Conservation (phyloP, 2,113 vertebrate genomes). For the Cynoglossus semilaevis region DNA sequence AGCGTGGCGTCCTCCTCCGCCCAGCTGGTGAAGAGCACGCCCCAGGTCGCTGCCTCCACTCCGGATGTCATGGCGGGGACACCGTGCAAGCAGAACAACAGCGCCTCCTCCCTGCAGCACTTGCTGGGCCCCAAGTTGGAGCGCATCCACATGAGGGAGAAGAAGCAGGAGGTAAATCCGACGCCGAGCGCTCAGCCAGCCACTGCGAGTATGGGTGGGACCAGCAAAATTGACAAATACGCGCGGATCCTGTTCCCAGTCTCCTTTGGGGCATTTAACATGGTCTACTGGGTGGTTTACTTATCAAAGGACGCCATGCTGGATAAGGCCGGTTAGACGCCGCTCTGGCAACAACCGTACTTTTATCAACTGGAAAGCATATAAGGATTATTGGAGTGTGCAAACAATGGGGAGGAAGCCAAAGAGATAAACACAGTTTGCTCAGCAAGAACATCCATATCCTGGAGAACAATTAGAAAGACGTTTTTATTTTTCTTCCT, state of each 20-base stretch:
- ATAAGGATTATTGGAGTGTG: conserved; percentile 36
- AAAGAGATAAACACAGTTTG: conserved; percentile 36
- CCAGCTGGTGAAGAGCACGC: conserved; percentile 78
- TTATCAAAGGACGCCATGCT: conserved; percentile 97
- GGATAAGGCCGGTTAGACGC: conserved; percentile 80
- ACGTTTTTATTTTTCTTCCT: conserved; percentile 35
- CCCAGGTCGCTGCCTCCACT: conserved; percentile 80
- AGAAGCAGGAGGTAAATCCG: conserved; percentile 79
- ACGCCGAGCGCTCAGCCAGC: conserved; percentile 75
- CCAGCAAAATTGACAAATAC: conserved; percentile 99
- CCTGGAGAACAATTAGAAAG: conserved; percentile 28
- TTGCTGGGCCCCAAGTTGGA: conserved; percentile 87
- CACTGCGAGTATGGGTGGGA: conserved; percentile 80
- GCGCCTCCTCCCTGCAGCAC: conserved; percentile 79
- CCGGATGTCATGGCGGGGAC: conserved; percentile 78
- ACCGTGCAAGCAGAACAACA: conserved; percentile 66
- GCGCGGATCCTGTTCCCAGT: conserved; percentile 98
- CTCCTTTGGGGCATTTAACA: conserved; percentile 96
- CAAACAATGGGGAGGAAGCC: conserved; percentile 33
- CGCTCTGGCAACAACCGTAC: neutral
- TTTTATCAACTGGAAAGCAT: conserved; percentile 16
- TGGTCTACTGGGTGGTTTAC: conserved; percentile 99
- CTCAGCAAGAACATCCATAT: conserved; percentile 27
- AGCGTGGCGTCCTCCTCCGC: conserved; percentile 74
- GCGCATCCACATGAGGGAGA: conserved; percentile 83